These are phyloP conservation scores for Ptilodon capucinus DNA, from an alignment of 2,888 invertebrate species.

Conservation along the genomic window DNA sequence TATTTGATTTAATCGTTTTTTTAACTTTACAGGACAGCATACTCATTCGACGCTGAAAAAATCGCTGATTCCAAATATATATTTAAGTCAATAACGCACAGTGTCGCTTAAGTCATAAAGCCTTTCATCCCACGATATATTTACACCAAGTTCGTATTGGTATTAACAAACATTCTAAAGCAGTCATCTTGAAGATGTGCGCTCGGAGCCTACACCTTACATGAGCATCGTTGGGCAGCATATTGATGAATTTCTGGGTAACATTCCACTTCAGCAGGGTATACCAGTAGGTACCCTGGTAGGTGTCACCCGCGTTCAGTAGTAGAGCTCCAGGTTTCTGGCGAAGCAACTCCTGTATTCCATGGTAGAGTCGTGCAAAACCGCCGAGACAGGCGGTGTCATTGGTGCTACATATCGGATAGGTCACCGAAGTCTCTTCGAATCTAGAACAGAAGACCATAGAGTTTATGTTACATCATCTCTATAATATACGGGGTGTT, in stretches of 20 bases:
- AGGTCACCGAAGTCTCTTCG: conserved; percentile 80
- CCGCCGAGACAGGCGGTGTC: conserved; percentile 85
- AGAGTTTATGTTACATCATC: not conserved
- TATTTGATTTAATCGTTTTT: too few species aligned
- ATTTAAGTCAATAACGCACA: too few species aligned
- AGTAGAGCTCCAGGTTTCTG: conserved; percentile 84
- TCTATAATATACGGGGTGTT: too few species aligned
- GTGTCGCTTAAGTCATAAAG: too few species aligned
- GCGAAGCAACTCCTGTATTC: conserved; percentile 69
- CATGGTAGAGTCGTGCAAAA: conserved; percentile 84
- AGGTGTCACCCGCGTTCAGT: conserved; percentile 92
- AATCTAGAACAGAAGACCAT: conserved; percentile 65
- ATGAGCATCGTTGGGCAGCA: conserved; percentile 89
- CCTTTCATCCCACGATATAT: too few species aligned
- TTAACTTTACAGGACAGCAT: too few species aligned
- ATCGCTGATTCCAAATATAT: too few species aligned
- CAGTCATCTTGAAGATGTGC: too few species aligned
- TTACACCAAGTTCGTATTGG: too few species aligned
- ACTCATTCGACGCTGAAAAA: too few species aligned
- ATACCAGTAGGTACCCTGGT: conserved; percentile 93
- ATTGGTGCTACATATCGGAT: conserved; percentile 78
- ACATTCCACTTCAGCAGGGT: conserved; percentile 87
- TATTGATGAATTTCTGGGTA: conserved; percentile 88
- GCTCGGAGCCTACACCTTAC: conserved; percentile 78
- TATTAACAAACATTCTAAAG: too few species aligned